Evolutionary conservation across 2,797 vertebrate genomes (phyloP).

Genomic region (Spheniscus humboldti): DNA sequence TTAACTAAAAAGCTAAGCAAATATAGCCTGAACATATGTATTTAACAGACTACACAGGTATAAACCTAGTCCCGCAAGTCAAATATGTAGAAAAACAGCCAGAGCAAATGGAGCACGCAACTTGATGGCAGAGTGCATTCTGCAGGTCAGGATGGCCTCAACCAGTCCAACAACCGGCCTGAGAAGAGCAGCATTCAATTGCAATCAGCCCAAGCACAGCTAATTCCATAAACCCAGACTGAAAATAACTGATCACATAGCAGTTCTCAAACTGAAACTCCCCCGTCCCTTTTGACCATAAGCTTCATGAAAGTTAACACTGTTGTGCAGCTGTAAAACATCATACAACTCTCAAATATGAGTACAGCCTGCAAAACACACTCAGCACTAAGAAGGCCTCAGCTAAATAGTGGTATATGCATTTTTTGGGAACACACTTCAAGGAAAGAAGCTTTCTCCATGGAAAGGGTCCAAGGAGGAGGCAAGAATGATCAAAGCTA

Average conservation of each 20-base stretch:
- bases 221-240: background rate
- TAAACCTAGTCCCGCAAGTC: background rate
- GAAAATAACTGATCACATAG: background rate
- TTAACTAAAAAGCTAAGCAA: background rate
- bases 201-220: background rate
- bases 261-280: background rate
- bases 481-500: background rate
- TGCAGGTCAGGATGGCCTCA: background rate
- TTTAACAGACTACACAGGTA: background rate
- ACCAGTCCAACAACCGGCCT: background rate
- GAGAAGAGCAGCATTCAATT: background rate
- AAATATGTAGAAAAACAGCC: background rate
- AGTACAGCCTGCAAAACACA: background rate
- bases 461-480: background rate
- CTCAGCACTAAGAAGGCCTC: background rate
- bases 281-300: background rate
- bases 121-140: background rate
- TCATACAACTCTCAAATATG: background rate
- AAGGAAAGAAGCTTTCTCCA: background rate
- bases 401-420: background rate
- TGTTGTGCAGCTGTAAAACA: background rate
- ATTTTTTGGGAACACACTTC: background rate
- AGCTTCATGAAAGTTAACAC: background rate
- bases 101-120: background rate
- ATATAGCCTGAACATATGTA: background rate